A percentile compares a stretch with the other conserved stretches of the same genome.
These are phyloP conservation scores for Zaprionus gabonicus DNA, from an alignment of 1,140 invertebrate genomes.

Conservation along the genomic window DNA sequence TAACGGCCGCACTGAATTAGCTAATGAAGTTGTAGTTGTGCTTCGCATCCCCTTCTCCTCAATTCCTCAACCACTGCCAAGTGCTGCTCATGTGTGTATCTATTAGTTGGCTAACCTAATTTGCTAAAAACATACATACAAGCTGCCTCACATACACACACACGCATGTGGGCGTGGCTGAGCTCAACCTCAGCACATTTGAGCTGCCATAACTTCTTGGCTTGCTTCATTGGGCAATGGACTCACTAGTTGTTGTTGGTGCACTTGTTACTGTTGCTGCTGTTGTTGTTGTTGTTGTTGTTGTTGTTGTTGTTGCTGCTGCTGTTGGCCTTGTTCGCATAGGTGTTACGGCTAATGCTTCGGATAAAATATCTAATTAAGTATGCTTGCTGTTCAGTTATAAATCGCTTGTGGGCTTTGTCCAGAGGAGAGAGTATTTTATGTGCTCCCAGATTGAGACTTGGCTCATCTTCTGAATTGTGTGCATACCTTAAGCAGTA, in stretches of 20 bases:
- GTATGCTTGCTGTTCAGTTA: slow-evolving; percentile 52
- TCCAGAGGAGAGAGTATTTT: slow-evolving; percentile 15
- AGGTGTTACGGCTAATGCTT: slow-evolving; percentile 74
- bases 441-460: slow-evolving; percentile 13
- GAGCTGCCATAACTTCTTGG: slow-evolving; percentile 67
- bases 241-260: slow-evolving; percentile 19
- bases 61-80: slow-evolving; percentile 3
- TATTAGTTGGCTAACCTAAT: slow-evolving; percentile 78
- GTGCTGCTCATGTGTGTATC: slow-evolving; percentile 43
- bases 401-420: slow-evolving; percentile 67
- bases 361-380: slow-evolving; percentile 77
- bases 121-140: slow-evolving; percentile 63
- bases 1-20: slow-evolving; percentile 68
- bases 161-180: slow-evolving; percentile 9
- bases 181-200: slow-evolving; percentile 25
- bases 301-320: neutral
- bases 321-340: slow-evolving; percentile 32
- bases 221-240: slow-evolving; percentile 38
- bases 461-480: slow-evolving; percentile 34
- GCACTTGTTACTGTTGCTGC: neutral
- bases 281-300: neutral
- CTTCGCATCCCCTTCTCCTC: slow-evolving; percentile 16
- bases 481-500: slow-evolving; percentile 11
- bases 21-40: slow-evolving; percentile 78
- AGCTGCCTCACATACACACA: neutral